Conservation (phyloP, 2,113 vertebrate genomes). For the Semnornis frantzii region DNA sequence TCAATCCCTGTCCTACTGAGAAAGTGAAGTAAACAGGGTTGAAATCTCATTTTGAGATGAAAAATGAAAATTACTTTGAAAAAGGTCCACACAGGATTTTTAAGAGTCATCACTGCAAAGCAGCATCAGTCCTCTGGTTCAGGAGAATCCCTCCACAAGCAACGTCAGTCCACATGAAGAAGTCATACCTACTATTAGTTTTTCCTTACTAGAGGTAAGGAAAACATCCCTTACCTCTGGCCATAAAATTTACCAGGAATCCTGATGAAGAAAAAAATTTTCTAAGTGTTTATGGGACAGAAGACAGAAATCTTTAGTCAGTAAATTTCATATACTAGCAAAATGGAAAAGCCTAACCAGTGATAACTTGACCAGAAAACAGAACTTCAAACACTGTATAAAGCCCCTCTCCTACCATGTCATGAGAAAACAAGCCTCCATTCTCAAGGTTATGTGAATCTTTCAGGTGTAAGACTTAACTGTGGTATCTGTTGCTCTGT, state of each 20-base stretch:
- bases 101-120: neutral
- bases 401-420: neutral
- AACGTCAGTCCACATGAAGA: neutral
- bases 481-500: no score
- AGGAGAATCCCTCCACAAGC: neutral
- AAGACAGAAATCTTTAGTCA: neutral
- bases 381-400: neutral
- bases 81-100: neutral
- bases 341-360: neutral
- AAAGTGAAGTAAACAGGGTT: neutral
- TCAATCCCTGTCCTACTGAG: neutral
- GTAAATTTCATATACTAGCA: neutral
- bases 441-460: neutral
- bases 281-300: neutral
- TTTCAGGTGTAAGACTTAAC: neutral
- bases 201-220: no score
- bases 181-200: neutral
- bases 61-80: neutral
- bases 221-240: neutral
- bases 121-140: neutral
- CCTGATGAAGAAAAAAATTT: neutral
- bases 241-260: neutral
- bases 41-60: neutral
- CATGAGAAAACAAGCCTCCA: neutral
- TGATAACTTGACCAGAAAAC: constrained; percentile 3